These are phyloP conservation scores for Ylistrum balloti DNA, from an alignment of 1,140 invertebrate genomes.

Conservation along the genomic window DNA sequence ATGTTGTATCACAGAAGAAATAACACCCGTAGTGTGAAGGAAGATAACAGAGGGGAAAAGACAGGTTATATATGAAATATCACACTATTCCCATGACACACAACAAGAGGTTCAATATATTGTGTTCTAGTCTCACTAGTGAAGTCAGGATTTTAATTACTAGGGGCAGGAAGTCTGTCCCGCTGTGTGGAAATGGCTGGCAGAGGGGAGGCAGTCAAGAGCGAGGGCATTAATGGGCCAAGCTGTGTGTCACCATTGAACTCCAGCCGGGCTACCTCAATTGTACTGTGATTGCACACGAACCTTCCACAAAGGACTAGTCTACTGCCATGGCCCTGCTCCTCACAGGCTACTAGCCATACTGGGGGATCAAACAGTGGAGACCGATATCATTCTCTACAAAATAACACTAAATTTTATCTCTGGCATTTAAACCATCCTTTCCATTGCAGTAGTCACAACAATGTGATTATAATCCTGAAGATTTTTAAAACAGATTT, in stretches of 20 bases:
- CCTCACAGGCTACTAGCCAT: neutral
- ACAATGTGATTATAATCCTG: neutral
- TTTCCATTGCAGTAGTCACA: neutral
- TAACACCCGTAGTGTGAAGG: neutral
- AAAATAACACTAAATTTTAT: neutral
- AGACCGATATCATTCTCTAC: neutral
- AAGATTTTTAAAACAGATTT: neutral
- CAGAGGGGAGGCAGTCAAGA: constrained; percentile 36
- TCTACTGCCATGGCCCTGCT: neutral
- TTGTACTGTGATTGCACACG: constrained; percentile 37
- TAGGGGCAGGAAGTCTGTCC: neutral
- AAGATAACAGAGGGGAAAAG: neutral
- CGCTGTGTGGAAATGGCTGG: constrained; percentile 37
- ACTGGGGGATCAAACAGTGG: neutral
- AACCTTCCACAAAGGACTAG: constrained; percentile 32
- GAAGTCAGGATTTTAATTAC: constrained; percentile 39
- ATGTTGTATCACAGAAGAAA: neutral
- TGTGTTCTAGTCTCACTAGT: neutral
- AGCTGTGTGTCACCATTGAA: constrained; percentile 1
- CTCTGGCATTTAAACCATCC: neutral
- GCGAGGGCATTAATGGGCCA: neutral
- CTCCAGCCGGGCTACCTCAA: constrained; percentile 14
- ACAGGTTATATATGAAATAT: neutral
- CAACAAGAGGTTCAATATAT: neutral
- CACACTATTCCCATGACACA: neutral